Percentiles rank a stretch among this genome's conserved stretches.
Evolutionary conservation across 2,113 vertebrate genomes (phyloP).

Genomic region (Leuciscus idus): DNA sequence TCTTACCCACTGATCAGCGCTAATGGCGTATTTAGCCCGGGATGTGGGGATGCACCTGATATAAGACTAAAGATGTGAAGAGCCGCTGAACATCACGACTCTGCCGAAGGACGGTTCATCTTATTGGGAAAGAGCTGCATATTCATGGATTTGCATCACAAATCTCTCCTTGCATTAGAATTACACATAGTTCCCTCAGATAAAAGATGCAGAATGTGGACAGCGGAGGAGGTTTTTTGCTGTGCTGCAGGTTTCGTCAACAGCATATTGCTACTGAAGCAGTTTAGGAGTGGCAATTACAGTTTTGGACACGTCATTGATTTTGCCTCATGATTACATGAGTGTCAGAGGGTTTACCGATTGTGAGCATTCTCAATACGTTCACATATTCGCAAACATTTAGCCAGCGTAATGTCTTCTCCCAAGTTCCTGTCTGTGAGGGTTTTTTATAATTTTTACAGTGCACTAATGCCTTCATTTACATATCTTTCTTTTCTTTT

Average conservation of each 20-base stretch:
- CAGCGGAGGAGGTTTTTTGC: constrained; percentile 71
- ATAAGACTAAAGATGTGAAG: constrained; percentile 25
- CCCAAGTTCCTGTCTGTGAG: neutral
- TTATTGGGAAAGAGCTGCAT: constrained; percentile 6
- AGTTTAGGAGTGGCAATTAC: constrained; percentile 81
- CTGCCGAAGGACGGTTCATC: constrained; percentile 10
- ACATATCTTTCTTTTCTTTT: neutral
- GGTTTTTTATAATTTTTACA: neutral
- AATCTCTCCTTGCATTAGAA: constrained; percentile 3
- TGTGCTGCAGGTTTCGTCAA: constrained; percentile 76
- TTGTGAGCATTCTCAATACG: constrained; percentile 53
- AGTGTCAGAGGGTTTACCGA: constrained; percentile 74
- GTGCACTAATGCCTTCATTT: neutral
- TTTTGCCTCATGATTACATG: constrained; percentile 80
- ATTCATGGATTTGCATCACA: constrained; percentile 34
- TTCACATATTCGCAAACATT: constrained; percentile 43
- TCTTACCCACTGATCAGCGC: constrained; percentile 46
- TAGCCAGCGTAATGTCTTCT: constrained; percentile 33
- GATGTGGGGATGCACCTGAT: constrained; percentile 28
- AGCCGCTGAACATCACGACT: constrained; percentile 12
- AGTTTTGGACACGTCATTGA: constrained; percentile 83
- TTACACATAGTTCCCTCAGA: constrained; percentile 2
- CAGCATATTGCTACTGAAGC: constrained; percentile 78
- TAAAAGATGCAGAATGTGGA: constrained; percentile 43
- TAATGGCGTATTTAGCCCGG: constrained; percentile 44